Evolutionary conservation across 2,888 invertebrate species (phyloP).

Genomic region (Capitulum mitella): DNA sequence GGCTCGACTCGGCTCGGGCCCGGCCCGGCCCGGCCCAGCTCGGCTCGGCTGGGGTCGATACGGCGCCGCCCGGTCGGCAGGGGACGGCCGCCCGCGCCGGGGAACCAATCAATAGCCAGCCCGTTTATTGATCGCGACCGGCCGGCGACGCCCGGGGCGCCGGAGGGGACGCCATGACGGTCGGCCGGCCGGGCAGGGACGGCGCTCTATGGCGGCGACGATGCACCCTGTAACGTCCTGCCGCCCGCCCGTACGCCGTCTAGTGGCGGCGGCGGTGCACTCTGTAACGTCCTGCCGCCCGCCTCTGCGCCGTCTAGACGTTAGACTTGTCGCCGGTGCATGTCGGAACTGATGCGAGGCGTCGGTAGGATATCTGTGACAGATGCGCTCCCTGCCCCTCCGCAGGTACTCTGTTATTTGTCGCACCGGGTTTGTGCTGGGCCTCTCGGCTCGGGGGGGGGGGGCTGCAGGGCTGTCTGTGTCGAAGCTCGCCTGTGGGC

Average conservation of each 20-base stretch:
- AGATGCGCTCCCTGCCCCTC: too few species aligned
- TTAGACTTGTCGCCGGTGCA: too few species aligned
- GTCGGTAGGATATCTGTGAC: too few species aligned
- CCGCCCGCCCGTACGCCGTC: not conserved
- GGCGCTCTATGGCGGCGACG: too few species aligned
- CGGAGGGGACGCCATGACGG: conserved; percentile 1
- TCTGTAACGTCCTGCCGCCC: not conserved
- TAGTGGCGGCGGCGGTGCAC: not conserved
- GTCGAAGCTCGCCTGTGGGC: too few species aligned
- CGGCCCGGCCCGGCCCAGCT: not conserved
- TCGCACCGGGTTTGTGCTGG: too few species aligned
- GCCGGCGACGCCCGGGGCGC: not conserved
- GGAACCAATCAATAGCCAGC: not conserved
- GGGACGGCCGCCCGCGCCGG: not conserved
- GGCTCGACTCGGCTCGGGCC: not conserved
- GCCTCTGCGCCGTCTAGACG: too few species aligned
- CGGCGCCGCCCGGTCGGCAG: not conserved
- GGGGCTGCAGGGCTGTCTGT: too few species aligned
- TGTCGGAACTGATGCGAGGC: too few species aligned
- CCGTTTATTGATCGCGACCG: not conserved
- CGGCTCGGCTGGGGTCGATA: not conserved
- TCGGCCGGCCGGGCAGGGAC: not conserved
- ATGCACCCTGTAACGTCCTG: too few species aligned
- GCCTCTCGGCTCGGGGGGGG: too few species aligned
- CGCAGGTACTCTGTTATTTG: too few species aligned